A percentile compares a stretch with the other conserved stretches of the same genome.
phyloP scores from a whole-genome alignment of 2,113 vertebrate genomes.

The Erinaceus europaeus region DNA sequence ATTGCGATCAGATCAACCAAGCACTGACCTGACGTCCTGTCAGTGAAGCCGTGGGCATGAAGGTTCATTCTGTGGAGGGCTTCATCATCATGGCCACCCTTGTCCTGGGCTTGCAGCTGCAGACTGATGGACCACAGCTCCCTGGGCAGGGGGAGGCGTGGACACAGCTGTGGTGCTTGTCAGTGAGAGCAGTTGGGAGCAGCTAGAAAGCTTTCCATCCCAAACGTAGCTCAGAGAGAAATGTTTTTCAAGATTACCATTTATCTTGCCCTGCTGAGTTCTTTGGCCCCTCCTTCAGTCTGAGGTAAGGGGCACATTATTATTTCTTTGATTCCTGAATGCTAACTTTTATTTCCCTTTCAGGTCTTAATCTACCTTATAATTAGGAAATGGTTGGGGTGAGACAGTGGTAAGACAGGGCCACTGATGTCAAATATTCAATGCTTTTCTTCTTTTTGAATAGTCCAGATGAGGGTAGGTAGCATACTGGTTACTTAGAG shows the following conservation, averaged over 20 bases:
- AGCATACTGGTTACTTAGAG: no score
- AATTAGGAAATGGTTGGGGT: no score
- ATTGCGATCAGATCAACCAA: constrained; percentile 11
- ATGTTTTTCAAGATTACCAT: background rate
- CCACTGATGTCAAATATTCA: background rate
- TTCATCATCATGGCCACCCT: background rate
- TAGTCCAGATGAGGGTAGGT: no score
- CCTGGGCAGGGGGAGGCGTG: background rate
- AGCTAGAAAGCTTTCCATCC: background rate
- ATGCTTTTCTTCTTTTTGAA: background rate
- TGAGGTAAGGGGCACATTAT: no score
- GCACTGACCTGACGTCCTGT: background rate
- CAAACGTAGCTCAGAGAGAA: background rate
- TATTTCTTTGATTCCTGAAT: background rate
- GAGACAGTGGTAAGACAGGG: fast-evolving
- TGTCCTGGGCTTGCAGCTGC: background rate
- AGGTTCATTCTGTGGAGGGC: background rate
- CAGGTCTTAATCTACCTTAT: background rate
- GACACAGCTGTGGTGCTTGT: background rate
- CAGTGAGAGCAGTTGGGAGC: background rate
- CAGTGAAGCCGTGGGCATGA: background rate
- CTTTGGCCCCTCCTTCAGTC: background rate
- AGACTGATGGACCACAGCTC: background rate
- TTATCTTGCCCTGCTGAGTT: background rate
- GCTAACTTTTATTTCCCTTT: background rate